These are phyloP conservation scores for Sylvia borin DNA, from an alignment of 2,797 vertebrate genomes.

Conservation along the genomic window DNA sequence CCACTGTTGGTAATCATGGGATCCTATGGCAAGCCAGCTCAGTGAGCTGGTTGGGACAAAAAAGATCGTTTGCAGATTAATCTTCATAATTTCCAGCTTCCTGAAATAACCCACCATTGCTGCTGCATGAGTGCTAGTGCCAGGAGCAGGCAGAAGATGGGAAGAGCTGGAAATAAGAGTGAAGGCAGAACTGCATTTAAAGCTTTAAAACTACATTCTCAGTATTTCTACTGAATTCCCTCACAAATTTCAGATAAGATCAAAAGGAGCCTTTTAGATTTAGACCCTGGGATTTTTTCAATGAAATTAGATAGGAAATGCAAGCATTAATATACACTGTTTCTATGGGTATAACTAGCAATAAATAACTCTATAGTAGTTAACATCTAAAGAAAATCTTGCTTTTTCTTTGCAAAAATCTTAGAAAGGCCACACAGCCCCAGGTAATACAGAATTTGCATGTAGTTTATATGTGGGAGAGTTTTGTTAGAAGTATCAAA, in stretches of 20 bases:
- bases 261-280: not conserved
- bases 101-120: not conserved
- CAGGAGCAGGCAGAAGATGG: not conserved
- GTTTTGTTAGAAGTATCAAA: not conserved
- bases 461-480: not conserved
- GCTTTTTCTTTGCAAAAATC: not conserved
- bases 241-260: not conserved
- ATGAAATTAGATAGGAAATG: not conserved
- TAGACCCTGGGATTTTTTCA: not conserved
- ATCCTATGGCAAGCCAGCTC: not conserved
- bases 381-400: not conserved
- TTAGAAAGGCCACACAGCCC: not conserved
- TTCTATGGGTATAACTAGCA: not conserved
- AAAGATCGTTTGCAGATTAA: not conserved
- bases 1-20: not conserved
- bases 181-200: not conserved
- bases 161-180: not conserved
- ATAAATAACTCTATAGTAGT: not conserved
- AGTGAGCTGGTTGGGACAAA: not conserved
- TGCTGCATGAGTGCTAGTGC: not conserved
- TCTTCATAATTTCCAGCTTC: not conserved
- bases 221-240: not conserved
- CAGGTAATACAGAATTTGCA: not conserved
- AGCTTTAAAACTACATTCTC: not conserved
- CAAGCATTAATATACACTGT: not conserved